Conservation (phyloP, 2,113 vertebrate species). For the Riparia riparia region DNA sequence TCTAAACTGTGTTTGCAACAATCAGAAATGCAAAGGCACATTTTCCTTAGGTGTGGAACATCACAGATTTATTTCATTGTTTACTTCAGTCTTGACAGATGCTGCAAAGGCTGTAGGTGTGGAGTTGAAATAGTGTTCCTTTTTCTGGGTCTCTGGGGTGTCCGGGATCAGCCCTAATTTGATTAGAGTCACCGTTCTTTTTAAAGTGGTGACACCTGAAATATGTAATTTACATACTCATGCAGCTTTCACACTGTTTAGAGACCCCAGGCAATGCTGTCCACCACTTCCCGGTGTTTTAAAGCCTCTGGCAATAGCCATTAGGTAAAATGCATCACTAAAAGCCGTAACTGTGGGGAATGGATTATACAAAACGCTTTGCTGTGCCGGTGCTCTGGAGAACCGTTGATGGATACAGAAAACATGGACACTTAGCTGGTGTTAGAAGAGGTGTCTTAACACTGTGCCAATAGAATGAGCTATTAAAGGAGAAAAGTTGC, state of each 20-base stretch:
- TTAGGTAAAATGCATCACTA: slow-evolving; percentile 62
- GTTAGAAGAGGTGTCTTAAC: neutral
- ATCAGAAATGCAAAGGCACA: neutral
- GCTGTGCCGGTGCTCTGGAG: neutral
- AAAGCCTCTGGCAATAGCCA: slow-evolving; percentile 61
- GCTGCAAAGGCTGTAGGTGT: neutral
- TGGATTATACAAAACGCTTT: slow-evolving; percentile 54
- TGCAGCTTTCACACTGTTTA: neutral
- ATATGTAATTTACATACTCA: slow-evolving; percentile 25
- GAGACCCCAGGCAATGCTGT: slow-evolving; percentile 22
- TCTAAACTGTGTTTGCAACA: neutral
- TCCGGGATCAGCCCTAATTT: slow-evolving; percentile 13
- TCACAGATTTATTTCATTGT: slow-evolving; percentile 25
- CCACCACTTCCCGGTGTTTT: slow-evolving; percentile 6
- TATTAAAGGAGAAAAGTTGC: slow-evolving; percentile 18
- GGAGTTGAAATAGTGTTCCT: neutral
- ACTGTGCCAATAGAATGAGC: neutral
- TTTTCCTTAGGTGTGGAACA: slow-evolving; percentile 17
- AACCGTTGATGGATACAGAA: slow-evolving; percentile 1
- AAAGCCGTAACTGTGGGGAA: slow-evolving; percentile 56
- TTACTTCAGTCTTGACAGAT: neutral
- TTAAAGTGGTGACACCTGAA: slow-evolving; percentile 34
- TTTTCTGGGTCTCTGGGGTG: neutral
- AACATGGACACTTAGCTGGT: neutral
- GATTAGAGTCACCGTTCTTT: neutral